Base-by-base conservation (phyloP, 2,888 invertebrate genomes). In the Cheilosia grossa region DNA sequence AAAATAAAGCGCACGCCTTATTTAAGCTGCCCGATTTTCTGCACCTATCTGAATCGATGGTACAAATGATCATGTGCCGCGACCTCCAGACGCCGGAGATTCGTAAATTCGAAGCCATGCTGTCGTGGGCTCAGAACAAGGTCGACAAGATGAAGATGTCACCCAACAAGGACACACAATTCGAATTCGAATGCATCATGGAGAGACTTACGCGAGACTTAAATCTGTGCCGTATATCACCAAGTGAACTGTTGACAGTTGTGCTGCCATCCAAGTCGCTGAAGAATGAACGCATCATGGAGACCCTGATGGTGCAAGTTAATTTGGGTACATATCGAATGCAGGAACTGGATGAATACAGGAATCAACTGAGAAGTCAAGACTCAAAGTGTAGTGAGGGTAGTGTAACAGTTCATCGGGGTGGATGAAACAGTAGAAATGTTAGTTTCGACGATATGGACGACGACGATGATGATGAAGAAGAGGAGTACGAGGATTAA, bases 101-200 rank as follows among this genome's bases (percentile, higher is more conserved):
- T 47, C 94, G 96, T 66, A 98, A 98, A 92, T 98, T 98, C 90
- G 97, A 98, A 92, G 97, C 97, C 1, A 98, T 98, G 98, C 93
- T 98, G 58, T 94, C 94, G 77, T 98, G 98, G 98, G 97, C 98
- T 7, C 94, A 95, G 83, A 94, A 97, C 91, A 96, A 96, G 92
- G 96, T 97, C 88, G 90, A 90, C 58, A 92, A 92, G 85, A 89
- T 94, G 88, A 96, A 95, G 92, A 94, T 96, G 89, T 95, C 96
- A 87, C 94, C 95, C 87, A 96, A 96, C 93, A 93, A 96, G 91
- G 97, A 97, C 91, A 96, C 96, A 87, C 96, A 96, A 92, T 94
- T 96, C 90, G 97, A 98, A 93, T 98, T 97, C 92, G 96, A 97
- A 92, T 97, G 97, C 92, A 97, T 96, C 88, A 98, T 98, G 98